Evolutionary conservation across 2,888 invertebrate genomes (phyloP), one percentile per base, ranked within the genome.

Genomic region (Eilema griseolum): DNA sequence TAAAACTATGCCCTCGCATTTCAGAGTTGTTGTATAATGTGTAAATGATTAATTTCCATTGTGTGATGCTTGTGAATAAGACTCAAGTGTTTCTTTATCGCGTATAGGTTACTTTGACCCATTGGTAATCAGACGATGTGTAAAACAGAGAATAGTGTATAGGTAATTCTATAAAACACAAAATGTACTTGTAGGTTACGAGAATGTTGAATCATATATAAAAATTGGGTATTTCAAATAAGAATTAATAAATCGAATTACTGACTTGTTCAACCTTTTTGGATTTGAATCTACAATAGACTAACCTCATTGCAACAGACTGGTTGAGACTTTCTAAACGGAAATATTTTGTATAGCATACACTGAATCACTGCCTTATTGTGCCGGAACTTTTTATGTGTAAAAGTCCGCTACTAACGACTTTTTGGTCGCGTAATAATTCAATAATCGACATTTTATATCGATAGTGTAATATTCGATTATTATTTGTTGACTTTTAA

Each of bases 271-370:
- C 90, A 92, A 95, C 92, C 89, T 90, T 94, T 94, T 95, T 94
- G 95, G 95, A 95, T 95, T 95, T 95, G 95, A 95, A 94, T 95
- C 93, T 95, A 95, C 94, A 95, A 94, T 94, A 94, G 92, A 88
- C 83, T 85, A 88, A 94, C 93, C 95, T 94, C 94, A 94, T 90
- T 86, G 92, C 91, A 92, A 94, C 94, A 94, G 95, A 95, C 95
- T 95, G 95, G 90, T 91, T 87, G 92, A 92, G 91, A 91, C 88
- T 94, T 93, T 93, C 88, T 93, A 93, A 82, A 90, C 87, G 91
- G 91, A 92, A 87, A 95, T 95, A 94, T 95, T 95, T 94, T 95
- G 93, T 94, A 94, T 92, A 93, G 93, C 91, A 86, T 91, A 94
- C 93, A 95, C 93, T 92, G 90, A 92, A 94, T 92, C 95, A 95